Base-by-base conservation (phyloP, 2,113 vertebrate genomes). In the Microcebus ravelobensis region DNA sequence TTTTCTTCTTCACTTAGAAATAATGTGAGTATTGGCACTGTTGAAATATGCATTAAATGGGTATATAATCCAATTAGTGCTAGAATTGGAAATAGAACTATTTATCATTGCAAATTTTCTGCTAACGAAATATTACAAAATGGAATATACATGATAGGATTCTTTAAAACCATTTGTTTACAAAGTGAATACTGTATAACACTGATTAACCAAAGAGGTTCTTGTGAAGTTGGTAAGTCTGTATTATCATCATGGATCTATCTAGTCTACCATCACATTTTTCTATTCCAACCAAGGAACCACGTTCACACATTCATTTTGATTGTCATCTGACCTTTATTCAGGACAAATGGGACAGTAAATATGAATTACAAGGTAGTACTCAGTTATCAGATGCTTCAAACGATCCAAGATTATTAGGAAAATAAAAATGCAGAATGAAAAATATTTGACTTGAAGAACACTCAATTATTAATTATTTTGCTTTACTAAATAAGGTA, bases 1-100 rank as follows among this genome's bases (percentile, higher is more conserved):
- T 91, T 92, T 82, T 97, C 42, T 85, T 95, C 42, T 81, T 95
- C 13, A 48, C 55, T 88, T 95, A 50, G 14, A 90, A 80, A 92
- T 59, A 71, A 73, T 29, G 6, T 88, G 23, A 20, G 36, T 68
- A 39, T 57, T 18, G 36, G 31, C 29, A 67, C 31, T 50, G 86
- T 3, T 83, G 57, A 94, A 57, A 48, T 83, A 50, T 45, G 7
- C 15, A 29, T 71, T 79, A 91, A 84, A 39, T 92, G 18, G 25
- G 20, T 86, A 77, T 86, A 50, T 93, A 74, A 91, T 73, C 27
- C 36, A 95, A 57, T 94, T 96, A 57, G 34, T 81, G 29, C 59
- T 85, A 29, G 34, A 94, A 73, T 25, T 74, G 17, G 36, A 63
- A 93, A 77, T 88, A 77, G n/a, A 94, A 88, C 42, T 52, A 45